Percentiles rank a stretch among this genome's conserved stretches.
Conservation (phyloP, 2,113 vertebrate species). For the Odobenus rosmarus region DNA sequence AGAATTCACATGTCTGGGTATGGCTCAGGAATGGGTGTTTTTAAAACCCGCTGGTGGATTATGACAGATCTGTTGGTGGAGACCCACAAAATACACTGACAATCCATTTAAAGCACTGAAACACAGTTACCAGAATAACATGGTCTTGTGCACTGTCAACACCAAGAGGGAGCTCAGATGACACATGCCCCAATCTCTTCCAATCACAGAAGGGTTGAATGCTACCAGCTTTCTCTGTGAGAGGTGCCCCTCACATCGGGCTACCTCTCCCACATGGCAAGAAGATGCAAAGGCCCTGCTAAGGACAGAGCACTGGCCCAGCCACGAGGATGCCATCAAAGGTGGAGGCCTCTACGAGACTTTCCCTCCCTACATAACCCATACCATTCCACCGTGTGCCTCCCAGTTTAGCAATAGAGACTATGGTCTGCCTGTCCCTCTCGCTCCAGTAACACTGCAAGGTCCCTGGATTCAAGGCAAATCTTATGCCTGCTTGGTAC, state of each 20-base stretch:
- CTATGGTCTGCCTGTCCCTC: background rate
- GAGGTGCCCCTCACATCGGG: background rate
- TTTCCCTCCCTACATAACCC: background rate
- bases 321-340: background rate
- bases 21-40: background rate
- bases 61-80: background rate
- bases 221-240: background rate
- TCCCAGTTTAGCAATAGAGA: background rate
- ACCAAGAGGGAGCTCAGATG: background rate
- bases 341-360: background rate
- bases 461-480: background rate
- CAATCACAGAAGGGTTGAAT: background rate
- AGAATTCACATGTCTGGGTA: background rate
- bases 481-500: background rate
- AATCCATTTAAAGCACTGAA: background rate
- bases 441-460: background rate
- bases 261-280: background rate
- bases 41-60: background rate
- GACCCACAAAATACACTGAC: background rate
- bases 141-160: background rate
- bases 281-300: background rate
- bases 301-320: background rate
- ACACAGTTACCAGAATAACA: background rate
- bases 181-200: background rate
- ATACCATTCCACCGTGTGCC: rapidly evolving